These are phyloP conservation scores for Catonia carolina DNA, from an alignment of 2,888 invertebrate species.

Conservation along the genomic window DNA sequence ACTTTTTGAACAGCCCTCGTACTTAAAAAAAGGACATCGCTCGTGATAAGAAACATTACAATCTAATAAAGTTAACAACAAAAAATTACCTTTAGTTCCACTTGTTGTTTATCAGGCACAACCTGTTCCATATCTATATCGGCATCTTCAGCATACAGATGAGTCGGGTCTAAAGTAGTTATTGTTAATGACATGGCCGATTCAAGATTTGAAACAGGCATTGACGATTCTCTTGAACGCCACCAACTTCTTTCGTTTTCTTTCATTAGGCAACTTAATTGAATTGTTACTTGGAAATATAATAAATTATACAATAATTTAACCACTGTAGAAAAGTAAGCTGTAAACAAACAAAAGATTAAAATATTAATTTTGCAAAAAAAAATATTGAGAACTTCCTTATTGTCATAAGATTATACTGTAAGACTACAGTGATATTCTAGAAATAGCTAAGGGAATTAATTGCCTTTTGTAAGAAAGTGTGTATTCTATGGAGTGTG, in stretches of 20 bases:
- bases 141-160: neutral
- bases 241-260: constrained; percentile 2
- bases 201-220: constrained; percentile 40
- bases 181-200: constrained; percentile 45
- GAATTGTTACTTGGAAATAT: constrained; percentile 82
- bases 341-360: constrained; percentile 49
- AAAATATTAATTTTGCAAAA: too few species aligned
- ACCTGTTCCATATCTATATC: neutral
- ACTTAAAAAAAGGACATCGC: too few species aligned
- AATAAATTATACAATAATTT: constrained; percentile 81
- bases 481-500: too few species aligned
- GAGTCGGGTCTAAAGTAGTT: constrained; percentile 35
- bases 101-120: neutral
- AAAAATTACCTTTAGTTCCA: constrained; percentile 35
- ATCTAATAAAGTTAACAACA: too few species aligned
- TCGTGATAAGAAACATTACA: too few species aligned
- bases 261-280: constrained; percentile 61
- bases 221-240: constrained; percentile 29
- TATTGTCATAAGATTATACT: too few species aligned
- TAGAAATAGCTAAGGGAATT: too few species aligned
- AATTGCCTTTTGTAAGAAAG: too few species aligned
- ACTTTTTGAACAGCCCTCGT: too few species aligned
- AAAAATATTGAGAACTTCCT: too few species aligned
- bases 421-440: too few species aligned
- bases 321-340: constrained; percentile 81